These are phyloP conservation scores for Oedothorax gibbosus DNA, from an alignment of 1,140 invertebrate species.

Conservation along the genomic window DNA sequence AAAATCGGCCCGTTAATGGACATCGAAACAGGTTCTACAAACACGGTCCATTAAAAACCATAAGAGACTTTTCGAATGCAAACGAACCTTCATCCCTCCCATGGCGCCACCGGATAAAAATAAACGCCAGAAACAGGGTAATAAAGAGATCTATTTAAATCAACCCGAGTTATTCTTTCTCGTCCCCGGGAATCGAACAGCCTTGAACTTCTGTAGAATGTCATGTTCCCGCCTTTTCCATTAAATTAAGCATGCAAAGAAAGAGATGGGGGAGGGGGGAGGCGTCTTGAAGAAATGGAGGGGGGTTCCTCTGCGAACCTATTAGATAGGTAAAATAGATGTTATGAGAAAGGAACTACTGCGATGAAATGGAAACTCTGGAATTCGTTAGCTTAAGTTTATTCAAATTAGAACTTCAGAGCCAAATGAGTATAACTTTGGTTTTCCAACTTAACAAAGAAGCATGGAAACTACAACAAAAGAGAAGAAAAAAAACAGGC, in stretches of 20 bases:
- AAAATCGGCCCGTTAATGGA: constrained; percentile 49
- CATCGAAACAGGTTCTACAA: constrained; percentile 42
- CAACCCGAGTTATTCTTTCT: constrained; percentile 35
- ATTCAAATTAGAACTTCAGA: too few species aligned
- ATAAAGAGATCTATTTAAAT: constrained; percentile 58
- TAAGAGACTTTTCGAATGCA: constrained; percentile 46
- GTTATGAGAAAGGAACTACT: too few species aligned
- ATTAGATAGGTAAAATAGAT: too few species aligned
- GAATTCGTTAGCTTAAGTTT: too few species aligned
- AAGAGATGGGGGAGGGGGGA: not conserved
- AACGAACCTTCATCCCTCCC: constrained; percentile 47
- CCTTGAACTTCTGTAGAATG: constrained; percentile 41
- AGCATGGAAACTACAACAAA: too few species aligned
- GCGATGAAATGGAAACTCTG: too few species aligned
- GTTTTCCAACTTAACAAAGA: too few species aligned
- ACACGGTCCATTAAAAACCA: constrained; percentile 24
- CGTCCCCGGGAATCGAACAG: not conserved
- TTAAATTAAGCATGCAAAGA: constrained; percentile 36
- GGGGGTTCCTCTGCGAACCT: too few species aligned
- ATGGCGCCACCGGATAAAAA: constrained; percentile 43
- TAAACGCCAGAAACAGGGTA: constrained; percentile 29
- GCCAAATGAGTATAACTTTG: too few species aligned
- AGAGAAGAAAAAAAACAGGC: too few species aligned
- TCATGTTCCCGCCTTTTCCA: constrained; percentile 40
- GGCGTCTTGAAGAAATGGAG: not conserved